Evolutionary conservation across 2,113 vertebrate genomes (phyloP), one percentile per base, ranked within the genome.

Genomic region (Gobiocypris rarus): DNA sequence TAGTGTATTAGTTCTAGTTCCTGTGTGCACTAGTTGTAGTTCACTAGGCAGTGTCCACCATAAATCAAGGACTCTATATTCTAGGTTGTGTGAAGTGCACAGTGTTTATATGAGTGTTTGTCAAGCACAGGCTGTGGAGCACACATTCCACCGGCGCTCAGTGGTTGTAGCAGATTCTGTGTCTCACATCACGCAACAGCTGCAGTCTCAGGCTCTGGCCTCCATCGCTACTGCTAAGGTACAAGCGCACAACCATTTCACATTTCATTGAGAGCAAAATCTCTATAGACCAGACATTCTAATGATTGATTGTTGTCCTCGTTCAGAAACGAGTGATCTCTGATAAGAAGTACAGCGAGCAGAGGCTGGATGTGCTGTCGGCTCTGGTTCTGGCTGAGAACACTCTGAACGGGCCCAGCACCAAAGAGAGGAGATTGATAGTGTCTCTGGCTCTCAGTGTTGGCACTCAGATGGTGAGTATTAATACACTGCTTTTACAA

Each of bases 321-420:
- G 0, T 52, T 86, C 92, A 99, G 98, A 99, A 99, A 96, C 95
- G 97, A 84, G 98, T 98, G 3, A 96, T 99, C 92, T 99, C 98
- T n/a, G 98, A 99, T 89, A 99, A 97, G 91, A 99, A 99, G 91
- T 99, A 99, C 88, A 99, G 98, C 5, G 97, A 99, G 88, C 97
- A 99, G 87, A 95, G 97, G 48, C 94, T 99, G 91, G 98, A 99
- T 81, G 98, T 99, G 31, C 95, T 99, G 13, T 99, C 98, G 15
- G 97, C 98, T 41, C 86, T 99, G 88, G 97, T 99, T 59, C 87
- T 99, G 89, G 96, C 96, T 75, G 98, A 99, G 93, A 99, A 99
- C 86, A 96, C 95, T 43, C 94, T 99, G 3, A 96, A 96, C 24
- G 98, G 98, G 28, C 98, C 98, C 2, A 97, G 97, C 88, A 99